Evolutionary conservation across 2,113 vertebrate genomes (phyloP), one percentile per base, ranked within the genome.

Genomic region (Rhizomys pruinosus): DNA sequence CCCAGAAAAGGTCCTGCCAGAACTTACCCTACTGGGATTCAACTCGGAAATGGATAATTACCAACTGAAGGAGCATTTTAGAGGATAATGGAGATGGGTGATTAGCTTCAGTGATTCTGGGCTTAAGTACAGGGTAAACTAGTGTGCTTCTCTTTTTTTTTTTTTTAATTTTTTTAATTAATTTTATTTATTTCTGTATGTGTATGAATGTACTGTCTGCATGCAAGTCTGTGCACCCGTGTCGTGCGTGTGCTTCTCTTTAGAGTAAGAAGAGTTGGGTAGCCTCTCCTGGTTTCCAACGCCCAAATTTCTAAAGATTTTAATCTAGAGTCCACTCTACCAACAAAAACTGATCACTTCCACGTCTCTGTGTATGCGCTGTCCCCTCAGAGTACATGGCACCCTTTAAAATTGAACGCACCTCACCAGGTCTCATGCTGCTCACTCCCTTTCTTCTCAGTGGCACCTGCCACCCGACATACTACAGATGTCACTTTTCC

Each of bases 1-100:
- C 87, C 93, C 88, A 96, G 93, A 84, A 87, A 96, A 95, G 84
- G 94, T 94, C 96, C 82, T 88, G 93, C 93, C 93, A 95, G 92
- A 96, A 87, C 84, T 52, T 27, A 87, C 57, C 25, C 95, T 92
- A 34, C 9, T 76, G 96, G 95, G 96, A 96, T 85, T 96, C 92
- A 79, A 95, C 72, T 93, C 32, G 59, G 96, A 96, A 96, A 95
- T 81, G 91, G 94, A 34, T 74, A 86, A 91, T 96, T 92, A 84
- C 89, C n/a, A 80, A 86, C 71, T 89, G 57, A 71, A 85, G 92
- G 77, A 69, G 77, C 12, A 0, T 71, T 91, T 80, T 55, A 93
- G 77, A 95, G 69, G 87, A 64, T 0, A 80, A 66, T 64, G 77
- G 84, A 93, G 57, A 13, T 55, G 95, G 84, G 92, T 34, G 95